Conservation (phyloP, 2,113 vertebrate species). For the Pogonocichla stellata region DNA sequence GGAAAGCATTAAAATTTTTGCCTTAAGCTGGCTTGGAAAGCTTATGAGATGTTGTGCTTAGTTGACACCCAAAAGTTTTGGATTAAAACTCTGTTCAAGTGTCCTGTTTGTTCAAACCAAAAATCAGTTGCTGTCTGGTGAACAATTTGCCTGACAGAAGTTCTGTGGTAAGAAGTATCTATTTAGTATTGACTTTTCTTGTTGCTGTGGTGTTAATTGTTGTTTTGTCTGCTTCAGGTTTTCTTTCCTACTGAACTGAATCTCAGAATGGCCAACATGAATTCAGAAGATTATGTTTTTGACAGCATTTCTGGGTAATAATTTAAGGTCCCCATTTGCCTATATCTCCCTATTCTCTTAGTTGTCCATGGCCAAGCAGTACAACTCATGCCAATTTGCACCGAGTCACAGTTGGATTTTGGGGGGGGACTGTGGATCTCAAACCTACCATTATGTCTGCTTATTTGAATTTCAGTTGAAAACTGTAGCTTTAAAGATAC, state of each 20-base stretch:
- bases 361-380: background rate
- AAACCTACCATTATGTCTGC: background rate
- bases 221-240: conserved; percentile 78
- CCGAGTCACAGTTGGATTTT: accelerated
- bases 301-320: conserved; percentile 80
- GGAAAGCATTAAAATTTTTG: background rate
- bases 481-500: background rate
- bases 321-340: background rate
- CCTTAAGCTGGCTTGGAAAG: background rate
- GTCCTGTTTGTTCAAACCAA: background rate
- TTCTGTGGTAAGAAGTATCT: background rate
- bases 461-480: background rate
- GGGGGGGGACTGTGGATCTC: background rate
- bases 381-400: background rate
- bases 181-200: conserved; percentile 16
- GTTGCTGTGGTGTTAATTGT: conserved; percentile 48
- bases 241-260: conserved; percentile 94
- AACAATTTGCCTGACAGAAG: background rate
- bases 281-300: conserved; percentile 89
- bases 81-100: background rate
- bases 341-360: background rate
- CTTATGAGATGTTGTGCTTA: background rate
- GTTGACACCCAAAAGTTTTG: background rate
- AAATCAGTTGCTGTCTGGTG: background rate
- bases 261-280: conserved; percentile 90